phyloP scores from a whole-genome alignment of 2,888 invertebrate species.

The Caenorhabditis panamensis region DNA sequence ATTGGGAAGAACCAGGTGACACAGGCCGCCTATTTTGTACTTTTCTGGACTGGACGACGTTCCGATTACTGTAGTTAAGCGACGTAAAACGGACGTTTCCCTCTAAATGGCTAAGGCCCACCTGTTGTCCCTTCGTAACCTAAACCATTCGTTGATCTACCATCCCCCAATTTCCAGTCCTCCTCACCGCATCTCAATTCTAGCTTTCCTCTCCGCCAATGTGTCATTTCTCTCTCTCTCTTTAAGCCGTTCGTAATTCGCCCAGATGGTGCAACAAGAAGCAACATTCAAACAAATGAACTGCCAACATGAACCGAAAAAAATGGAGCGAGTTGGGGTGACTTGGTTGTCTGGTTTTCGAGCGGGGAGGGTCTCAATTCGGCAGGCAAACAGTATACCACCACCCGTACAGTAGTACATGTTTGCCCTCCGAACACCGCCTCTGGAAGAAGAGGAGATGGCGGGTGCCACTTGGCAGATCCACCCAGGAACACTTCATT shows the following conservation, averaged over 20 bases:
- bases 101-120: background rate
- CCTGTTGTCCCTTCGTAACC: background rate
- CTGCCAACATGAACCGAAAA: conserved; percentile 23
- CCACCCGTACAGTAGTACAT: conserved; percentile 48
- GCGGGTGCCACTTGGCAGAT: conserved; percentile 40
- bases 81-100: background rate
- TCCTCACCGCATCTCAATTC: background rate
- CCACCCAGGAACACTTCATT: conserved; percentile 35
- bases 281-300: conserved; percentile 45
- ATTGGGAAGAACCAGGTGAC: conserved; percentile 20
- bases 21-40: conserved; percentile 35
- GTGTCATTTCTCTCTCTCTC: background rate
- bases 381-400: conserved; percentile 45
- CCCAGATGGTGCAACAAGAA: conserved; percentile 38
- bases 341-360: conserved; percentile 46
- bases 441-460: conserved; percentile 33
- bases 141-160: too few species aligned
- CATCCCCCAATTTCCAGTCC: too few species aligned
- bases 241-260: conserved; percentile 47
- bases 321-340: conserved; percentile 39
- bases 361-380: conserved; percentile 41
- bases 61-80: background rate
- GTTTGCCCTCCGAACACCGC: conserved; percentile 47
- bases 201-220: background rate
- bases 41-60: conserved; percentile 35